Evolutionary conservation across 2,113 vertebrate species (phyloP), one percentile per base, ranked within the genome.

Genomic region (Petrocephalus zakoni): DNA sequence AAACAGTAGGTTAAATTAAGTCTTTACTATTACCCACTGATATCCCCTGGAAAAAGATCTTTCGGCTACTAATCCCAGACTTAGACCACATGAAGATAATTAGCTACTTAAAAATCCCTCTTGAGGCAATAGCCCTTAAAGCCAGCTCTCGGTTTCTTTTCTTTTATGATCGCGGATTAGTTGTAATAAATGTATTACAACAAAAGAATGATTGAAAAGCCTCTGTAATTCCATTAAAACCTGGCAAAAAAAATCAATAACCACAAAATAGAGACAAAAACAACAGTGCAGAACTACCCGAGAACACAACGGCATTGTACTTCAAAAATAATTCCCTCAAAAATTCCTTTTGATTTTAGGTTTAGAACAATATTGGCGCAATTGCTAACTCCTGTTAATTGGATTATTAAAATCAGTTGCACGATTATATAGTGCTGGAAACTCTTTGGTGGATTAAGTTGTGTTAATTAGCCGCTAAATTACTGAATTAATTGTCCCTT

Each of bases 81-180:
- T 90, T 47, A 87, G 49, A 86, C 86, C 58, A 84, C 88, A 84
- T 90, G 83, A 61, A 90, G 88, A 81, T 83, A 89, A 89, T 85
- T 37, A 89, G 49, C 55, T 75, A 56, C 56, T 89, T 89, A 46
- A 84, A 84, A 88, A 61, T 82, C 68, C 47, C 72, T 90, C 51
- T 34, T 13, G 19, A 81, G 51, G 13, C 9, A 11, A 15, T 86
- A 34, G 47, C 13, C 25, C 87, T 72, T 19, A 85, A 87, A 37
- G 37, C 53, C 37, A 22, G 85, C 6, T 58, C 17, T 46, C 29
- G 29, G n/a, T 21, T 68, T 78, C 19, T 25, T 56, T 42, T 85
- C 29, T 87, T 87, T 89, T 58, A 58, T 56, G 11, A 82, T 83
- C 21, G 52, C 51, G 46, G 55, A 75, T 88, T 87, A 2, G 22